Percentiles rank a stretch among this genome's conserved stretches.
Conservation (phyloP, 23 tunicate genomes). For the Halocynthia roretzi region DNA sequence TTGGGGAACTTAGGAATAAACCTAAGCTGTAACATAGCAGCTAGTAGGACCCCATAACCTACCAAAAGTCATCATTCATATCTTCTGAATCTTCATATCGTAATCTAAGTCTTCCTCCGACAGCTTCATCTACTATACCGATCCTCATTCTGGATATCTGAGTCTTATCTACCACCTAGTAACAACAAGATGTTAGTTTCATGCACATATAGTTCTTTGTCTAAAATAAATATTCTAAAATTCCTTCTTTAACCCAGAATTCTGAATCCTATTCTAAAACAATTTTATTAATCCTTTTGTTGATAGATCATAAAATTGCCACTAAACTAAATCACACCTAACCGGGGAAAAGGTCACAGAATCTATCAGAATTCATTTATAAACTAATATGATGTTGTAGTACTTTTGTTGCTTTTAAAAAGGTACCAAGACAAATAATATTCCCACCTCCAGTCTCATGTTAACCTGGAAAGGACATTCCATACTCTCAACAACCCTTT, state of each 20-base stretch:
- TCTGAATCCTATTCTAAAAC: background rate
- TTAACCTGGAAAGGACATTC: slow-evolving; percentile 38
- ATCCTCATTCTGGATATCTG: slow-evolving; percentile 70
- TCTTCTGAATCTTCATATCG: slow-evolving; percentile 84
- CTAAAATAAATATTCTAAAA: background rate
- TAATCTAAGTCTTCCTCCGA: slow-evolving; percentile 67
- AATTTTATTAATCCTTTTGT: background rate
- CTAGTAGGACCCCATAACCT: background rate
- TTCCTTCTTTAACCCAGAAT: background rate
- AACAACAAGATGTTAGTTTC: too few species aligned
- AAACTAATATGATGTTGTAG: too few species aligned
- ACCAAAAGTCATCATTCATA: slow-evolving; percentile 81
- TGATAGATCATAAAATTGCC: too few species aligned
- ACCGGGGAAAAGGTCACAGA: too few species aligned
- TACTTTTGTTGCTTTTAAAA: too few species aligned
- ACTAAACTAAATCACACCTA: too few species aligned
- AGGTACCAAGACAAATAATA: too few species aligned
- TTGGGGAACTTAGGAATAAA: background rate
- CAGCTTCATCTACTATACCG: slow-evolving; percentile 69
- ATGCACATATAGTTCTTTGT: too few species aligned
- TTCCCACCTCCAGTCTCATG: slow-evolving; percentile 65
- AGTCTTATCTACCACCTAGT: slow-evolving; percentile 79
- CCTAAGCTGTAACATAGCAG: background rate
- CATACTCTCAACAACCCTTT: slow-evolving; percentile 60
- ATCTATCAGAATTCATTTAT: too few species aligned